Conservation (phyloP, 2,113 vertebrate genomes). For the Passer montanus region DNA sequence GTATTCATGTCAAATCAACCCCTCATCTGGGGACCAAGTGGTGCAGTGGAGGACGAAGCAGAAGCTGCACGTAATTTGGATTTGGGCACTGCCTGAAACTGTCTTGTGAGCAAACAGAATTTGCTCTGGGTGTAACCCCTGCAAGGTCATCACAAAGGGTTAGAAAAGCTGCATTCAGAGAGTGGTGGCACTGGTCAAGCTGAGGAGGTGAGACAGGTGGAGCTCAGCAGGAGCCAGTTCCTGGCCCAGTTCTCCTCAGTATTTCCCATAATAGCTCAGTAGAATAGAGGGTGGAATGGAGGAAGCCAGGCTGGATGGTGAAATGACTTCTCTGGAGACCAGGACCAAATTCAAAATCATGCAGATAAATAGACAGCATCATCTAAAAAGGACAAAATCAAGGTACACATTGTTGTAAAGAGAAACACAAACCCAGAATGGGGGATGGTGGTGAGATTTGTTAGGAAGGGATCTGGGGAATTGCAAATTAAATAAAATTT, state of each 20-base stretch:
- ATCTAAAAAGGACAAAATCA: background rate
- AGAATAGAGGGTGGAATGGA: background rate
- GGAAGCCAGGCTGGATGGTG: background rate
- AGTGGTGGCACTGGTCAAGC: background rate
- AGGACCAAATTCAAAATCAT: background rate
- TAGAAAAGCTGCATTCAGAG: background rate
- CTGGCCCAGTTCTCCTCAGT: background rate
- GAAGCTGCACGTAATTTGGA: background rate
- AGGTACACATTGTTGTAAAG: fast-evolving
- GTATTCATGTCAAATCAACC: background rate
- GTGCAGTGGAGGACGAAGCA: background rate
- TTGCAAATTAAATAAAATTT: background rate
- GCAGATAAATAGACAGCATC: background rate
- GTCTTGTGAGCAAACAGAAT: background rate
- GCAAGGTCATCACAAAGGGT: background rate
- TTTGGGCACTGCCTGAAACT: background rate
- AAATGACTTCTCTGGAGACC: background rate
- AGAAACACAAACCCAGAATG: background rate
- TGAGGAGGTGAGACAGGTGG: background rate
- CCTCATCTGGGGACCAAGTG: background rate
- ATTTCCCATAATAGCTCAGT: background rate
- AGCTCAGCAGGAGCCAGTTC: background rate
- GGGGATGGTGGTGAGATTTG: background rate
- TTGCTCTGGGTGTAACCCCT: background rate
- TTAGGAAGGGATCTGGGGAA: background rate